Evolutionary conservation across 2,888 invertebrate species (phyloP), one percentile per base, ranked within the genome.

Genomic region (Trissolcus brochymenae): DNA sequence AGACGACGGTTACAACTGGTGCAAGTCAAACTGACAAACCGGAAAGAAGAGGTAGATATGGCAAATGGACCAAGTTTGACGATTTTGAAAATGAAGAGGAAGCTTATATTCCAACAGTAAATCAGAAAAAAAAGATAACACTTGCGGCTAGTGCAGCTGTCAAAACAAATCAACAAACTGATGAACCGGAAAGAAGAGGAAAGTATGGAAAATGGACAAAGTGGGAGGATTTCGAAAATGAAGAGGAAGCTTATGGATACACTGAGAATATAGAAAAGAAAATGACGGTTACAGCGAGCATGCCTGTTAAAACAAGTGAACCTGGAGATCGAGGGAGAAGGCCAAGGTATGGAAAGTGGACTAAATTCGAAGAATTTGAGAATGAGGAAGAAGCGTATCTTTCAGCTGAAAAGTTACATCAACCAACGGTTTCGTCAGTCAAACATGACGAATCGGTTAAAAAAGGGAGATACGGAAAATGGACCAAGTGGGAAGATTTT

Each of bases 21-120:
- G 7, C 35, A 9, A 11, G 35, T 35, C 16, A 46, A 16, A 16
- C 14, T 16, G 46, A 14, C 4, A 64, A 68, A 21, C 75, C 59
- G 9, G 56, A 41, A 25, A 71, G 61, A 13, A 66, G 89, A 90
- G 87, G 90, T 90, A 87, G 53, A 25, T 77, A 77, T 35, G 73
- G 74, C 17, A 78, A 66, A 29, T 74, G 74, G 78, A 78, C 73
- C 2, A 78, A 66, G 35, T 71, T 61, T 60, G 78, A 78, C 46
- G 73, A 73, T 50, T 64, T 78, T 19, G 72, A 60, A 51, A 56
- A 43, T 11, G 55, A 61, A 40, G 57, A 50, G 40, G 57, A 61
- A 21, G 46, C 14, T 14, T 13, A 43, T 13, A 6, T 6, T 43
- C 1, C 14, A 43, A 3, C 13, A 43, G 1, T 13, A 1, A 43